phyloP scores from a whole-genome alignment of 2,888 invertebrate genomes.

The Clusia tigrina region DNA sequence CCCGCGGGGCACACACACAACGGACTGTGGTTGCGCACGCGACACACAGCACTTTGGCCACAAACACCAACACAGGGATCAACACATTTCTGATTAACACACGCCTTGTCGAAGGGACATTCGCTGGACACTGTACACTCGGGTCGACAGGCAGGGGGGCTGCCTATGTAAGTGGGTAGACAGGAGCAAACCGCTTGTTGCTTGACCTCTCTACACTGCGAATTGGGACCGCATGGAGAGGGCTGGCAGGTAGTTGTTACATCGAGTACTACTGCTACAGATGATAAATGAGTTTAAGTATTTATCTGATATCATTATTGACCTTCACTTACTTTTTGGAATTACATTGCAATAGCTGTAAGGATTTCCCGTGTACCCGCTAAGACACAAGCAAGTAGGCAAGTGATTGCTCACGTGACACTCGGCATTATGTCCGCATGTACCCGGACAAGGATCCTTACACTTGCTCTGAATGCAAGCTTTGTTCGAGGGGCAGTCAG shows the following conservation, averaged over 20 bases:
- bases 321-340: slow-evolving; percentile 65
- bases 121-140: slow-evolving; percentile 79
- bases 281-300: no score
- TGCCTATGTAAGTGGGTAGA: slow-evolving; percentile 69
- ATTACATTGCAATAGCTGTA: slow-evolving; percentile 70
- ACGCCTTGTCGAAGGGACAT: slow-evolving; percentile 71
- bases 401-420: slow-evolving; percentile 78
- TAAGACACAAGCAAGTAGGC: slow-evolving; percentile 73
- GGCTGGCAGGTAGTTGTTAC: slow-evolving; percentile 69
- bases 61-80: slow-evolving; percentile 80
- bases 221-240: slow-evolving; percentile 72
- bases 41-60: slow-evolving; percentile 72
- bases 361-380: slow-evolving; percentile 79
- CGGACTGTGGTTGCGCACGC: slow-evolving; percentile 72
- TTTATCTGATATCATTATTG: no score
- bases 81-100: slow-evolving; percentile 71
- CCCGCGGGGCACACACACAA: slow-evolving; percentile 74
- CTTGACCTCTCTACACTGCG: slow-evolving; percentile 69
- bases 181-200: slow-evolving; percentile 71
- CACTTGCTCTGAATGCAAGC: slow-evolving; percentile 79
- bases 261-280: slow-evolving; percentile 53
- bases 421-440: slow-evolving; percentile 77
- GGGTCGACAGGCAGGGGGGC: slow-evolving; percentile 78
- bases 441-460: slow-evolving; percentile 79
- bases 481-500: slow-evolving; percentile 75